phyloP scores from a whole-genome alignment of 1,140 invertebrate genomes.

The Diploscapter pachys region DNA sequence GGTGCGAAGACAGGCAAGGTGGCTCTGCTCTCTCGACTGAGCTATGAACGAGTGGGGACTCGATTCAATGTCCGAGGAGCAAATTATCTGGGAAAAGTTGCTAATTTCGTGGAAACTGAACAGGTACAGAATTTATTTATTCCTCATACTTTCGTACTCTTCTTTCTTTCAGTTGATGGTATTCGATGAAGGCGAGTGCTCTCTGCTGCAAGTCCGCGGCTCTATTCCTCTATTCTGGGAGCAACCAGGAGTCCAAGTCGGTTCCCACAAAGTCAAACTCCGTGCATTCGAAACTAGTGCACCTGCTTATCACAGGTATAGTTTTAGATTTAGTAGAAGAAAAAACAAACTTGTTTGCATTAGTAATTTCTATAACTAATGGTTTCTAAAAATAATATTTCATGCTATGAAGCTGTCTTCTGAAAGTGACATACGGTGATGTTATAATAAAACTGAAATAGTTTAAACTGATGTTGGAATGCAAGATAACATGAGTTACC shows the following conservation, averaged over 20 bases:
- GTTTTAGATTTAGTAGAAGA: neutral
- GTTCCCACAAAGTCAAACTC: constrained; percentile 95
- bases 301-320: constrained; percentile 74
- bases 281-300: constrained; percentile 85
- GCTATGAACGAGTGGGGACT: constrained; percentile 91
- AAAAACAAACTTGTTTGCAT: neutral
- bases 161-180: constrained; percentile 60
- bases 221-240: constrained; percentile 98
- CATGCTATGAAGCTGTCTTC: too few species aligned
- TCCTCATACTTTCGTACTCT: neutral
- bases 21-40: constrained; percentile 86
- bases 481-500: too few species aligned
- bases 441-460: too few species aligned
- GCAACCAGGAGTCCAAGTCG: constrained; percentile 95
- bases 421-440: too few species aligned
- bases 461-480: too few species aligned
- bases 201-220: constrained; percentile 76
- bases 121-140: constrained; percentile 65
- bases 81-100: constrained; percentile 97
- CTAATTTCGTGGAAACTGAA: constrained; percentile 99
- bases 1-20: constrained; percentile 68
- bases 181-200: constrained; percentile 76
- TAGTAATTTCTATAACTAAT: too few species aligned
- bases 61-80: constrained; percentile 94
- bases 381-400: too few species aligned